Evolutionary conservation across 2,888 invertebrate genomes (phyloP), one percentile per base, ranked within the genome.

Genomic region (Mythimna vitellina): DNA sequence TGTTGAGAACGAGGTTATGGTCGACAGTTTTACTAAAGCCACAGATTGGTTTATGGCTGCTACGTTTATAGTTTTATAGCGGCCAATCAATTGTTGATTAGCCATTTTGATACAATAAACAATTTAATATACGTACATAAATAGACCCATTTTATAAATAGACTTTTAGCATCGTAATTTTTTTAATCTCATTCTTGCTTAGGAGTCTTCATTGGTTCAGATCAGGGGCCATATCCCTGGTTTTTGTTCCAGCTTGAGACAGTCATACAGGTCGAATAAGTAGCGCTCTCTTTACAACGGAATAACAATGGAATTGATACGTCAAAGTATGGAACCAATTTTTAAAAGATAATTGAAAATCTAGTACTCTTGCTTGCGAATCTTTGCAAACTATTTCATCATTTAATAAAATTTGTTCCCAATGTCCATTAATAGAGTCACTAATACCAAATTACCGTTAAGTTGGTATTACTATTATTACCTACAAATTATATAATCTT

Each of bases 1-100:
- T 68, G 51, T 54, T 12, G 9, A 54, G 66, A 78, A 69, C 46
- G 57, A 75, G 68, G 75, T 80, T 56, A 80, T 57, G 42, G 49
- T 35, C 49, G 17, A 58, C 32, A 14, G 32, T 35, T 73, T 72
- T 56, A 72, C 51, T 62, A 46, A 10, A 46, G 22, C 54, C 29
- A 56, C 51, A 46, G 35, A 65, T 62, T 63, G 58, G 22, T 62
- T 51, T 70, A 46, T 76, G 12, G 49, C 25, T 17, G 49, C 20
- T 29, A 22, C 32, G 49, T 53, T 76, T 35, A 53, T 70, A 38
- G 29, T 53, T 73, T 73, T 60, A 60, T 69, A 61, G 29, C 25
- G 8, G 58, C 14, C 22, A 76, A 60, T 73, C 22, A n/a, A 22
- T 35, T 54, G 58, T 67, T 53, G 35, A 67, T 76, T 46, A 46